These are phyloP conservation scores for Empidonax traillii DNA, from an alignment of 2,113 vertebrate genomes.

Conservation along the genomic window DNA sequence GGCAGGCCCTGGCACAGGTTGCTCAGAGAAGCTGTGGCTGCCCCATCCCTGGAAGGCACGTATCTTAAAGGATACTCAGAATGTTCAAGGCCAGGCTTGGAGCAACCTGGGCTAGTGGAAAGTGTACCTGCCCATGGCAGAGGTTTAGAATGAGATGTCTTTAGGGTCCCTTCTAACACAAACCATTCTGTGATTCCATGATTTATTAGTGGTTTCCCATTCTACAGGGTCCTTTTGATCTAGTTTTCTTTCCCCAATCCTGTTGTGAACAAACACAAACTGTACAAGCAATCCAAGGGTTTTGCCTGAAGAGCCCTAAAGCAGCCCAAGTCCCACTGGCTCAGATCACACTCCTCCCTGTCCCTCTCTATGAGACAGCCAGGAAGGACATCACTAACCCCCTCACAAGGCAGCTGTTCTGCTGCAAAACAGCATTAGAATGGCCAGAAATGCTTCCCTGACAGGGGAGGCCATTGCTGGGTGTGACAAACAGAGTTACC, in stretches of 20 bases:
- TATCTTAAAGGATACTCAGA: too few relatives aligned
- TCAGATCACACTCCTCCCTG: neutral
- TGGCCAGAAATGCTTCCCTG: neutral
- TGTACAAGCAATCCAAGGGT: neutral
- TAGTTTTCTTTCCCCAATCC: neutral
- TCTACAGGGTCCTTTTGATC: neutral
- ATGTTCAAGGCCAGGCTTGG: neutral
- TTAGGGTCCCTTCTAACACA: neutral
- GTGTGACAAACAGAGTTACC: neutral
- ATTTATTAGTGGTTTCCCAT: neutral
- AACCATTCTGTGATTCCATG: neutral
- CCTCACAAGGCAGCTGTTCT: neutral
- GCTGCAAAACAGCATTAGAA: neutral
- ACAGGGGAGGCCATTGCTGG: neutral
- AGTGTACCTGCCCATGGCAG: neutral
- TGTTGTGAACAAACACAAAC: neutral
- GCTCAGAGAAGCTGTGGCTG: neutral
- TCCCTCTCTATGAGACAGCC: neutral
- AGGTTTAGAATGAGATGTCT: neutral
- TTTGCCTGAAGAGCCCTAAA: neutral
- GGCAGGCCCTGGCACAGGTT: neutral
- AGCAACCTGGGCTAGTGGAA: neutral
- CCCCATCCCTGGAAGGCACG: neutral
- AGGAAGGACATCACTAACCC: neutral
- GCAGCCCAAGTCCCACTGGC: neutral